Percentiles rank a stretch among this genome's conserved stretches.
These are phyloP conservation scores for Pangasius larnaudii DNA, from an alignment of 2,797 vertebrate genomes.

Conservation along the genomic window DNA sequence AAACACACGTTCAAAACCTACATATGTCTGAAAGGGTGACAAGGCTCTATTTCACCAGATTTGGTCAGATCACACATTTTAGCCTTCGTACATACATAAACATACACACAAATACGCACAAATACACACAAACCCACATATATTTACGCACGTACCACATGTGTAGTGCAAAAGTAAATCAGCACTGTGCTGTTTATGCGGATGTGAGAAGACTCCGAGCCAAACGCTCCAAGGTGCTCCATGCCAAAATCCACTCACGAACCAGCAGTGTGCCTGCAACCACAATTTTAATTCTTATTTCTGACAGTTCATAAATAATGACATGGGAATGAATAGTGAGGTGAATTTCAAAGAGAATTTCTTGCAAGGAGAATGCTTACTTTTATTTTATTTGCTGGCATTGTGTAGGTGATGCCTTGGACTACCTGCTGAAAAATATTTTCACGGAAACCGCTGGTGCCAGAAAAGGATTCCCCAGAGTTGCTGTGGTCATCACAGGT, in stretches of 20 bases:
- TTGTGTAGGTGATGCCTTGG: constrained; percentile 84
- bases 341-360: background rate
- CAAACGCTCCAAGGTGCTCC: constrained; percentile 17
- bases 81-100: background rate
- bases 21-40: background rate
- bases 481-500: constrained; percentile 91
- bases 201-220: constrained; percentile 36
- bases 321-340: background rate
- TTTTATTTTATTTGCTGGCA: background rate
- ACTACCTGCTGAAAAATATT: constrained; percentile 82
- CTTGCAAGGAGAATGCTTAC: background rate
- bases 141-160: background rate
- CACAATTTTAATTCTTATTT: constrained; percentile 4
- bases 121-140: background rate
- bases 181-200: constrained; percentile 34
- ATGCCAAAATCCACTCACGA: constrained; percentile 40
- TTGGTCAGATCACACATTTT: background rate
- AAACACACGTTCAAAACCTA: background rate
- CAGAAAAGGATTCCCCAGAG: constrained; percentile 88
- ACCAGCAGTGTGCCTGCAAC: constrained; percentile 5
- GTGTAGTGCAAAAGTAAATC: constrained; percentile 23
- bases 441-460: constrained; percentile 84
- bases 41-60: background rate
- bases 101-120: background rate
- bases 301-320: constrained; percentile 1